phyloP scores from a whole-genome alignment of 2,797 vertebrate species.

The Girardinus metallicus region DNA sequence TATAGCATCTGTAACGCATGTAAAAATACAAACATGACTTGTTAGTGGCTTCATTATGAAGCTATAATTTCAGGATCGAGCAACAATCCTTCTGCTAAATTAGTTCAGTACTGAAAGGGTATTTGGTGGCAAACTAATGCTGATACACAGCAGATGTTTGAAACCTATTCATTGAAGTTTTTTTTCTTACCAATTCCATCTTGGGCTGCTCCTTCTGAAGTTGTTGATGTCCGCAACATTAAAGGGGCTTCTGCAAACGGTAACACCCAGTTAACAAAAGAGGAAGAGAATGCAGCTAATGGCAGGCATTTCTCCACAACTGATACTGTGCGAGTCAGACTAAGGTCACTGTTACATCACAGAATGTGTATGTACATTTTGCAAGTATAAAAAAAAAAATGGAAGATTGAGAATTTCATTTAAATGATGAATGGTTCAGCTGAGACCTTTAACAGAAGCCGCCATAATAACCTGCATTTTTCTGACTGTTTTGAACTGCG shows the following conservation, averaged over 20 bases:
- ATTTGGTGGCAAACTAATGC: background rate
- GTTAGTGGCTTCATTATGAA: background rate
- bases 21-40: background rate
- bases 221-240: background rate
- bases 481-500: background rate
- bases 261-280: background rate
- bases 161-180: background rate
- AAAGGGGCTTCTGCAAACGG: constrained; percentile 1
- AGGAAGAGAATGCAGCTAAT: background rate
- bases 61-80: background rate
- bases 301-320: background rate
- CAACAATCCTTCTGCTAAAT: background rate
- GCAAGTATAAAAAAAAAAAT: background rate
- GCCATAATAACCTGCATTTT: background rate
- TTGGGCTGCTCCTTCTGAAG: background rate
- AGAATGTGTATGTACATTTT: background rate
- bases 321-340: background rate
- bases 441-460: background rate
- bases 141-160: background rate
- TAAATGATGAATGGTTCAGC: background rate
- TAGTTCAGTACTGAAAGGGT: background rate
- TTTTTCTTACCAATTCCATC: background rate
- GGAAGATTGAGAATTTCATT: background rate
- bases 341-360: background rate
- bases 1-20: background rate